Conservation (phyloP, 2,797 vertebrate species). For the Danio tinwini region DNA sequence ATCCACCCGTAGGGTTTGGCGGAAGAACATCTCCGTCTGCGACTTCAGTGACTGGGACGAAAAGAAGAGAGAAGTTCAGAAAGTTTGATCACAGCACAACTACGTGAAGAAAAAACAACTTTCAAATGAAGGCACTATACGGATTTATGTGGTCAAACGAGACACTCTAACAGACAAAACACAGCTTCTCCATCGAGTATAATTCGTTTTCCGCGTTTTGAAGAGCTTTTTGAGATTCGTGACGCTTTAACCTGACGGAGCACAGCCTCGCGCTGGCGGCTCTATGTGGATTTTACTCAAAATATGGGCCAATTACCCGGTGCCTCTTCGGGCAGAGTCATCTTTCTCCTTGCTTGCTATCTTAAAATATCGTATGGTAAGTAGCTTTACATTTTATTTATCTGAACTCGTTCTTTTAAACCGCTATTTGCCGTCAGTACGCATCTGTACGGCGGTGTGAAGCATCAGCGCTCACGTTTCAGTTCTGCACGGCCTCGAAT, state of each 20-base stretch:
- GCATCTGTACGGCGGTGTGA: constrained; percentile 59
- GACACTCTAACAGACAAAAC: constrained; percentile 9
- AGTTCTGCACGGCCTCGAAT: constrained; percentile 26
- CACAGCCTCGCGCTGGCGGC: constrained; percentile 76
- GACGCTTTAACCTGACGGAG: constrained; percentile 65
- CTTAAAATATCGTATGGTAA: constrained; percentile 73
- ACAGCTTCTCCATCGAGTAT: neutral
- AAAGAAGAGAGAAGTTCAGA: constrained; percentile 64
- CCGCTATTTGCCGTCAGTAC: neutral
- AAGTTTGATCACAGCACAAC: constrained; percentile 35
- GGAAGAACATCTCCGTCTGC: constrained; percentile 73
- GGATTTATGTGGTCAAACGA: constrained; percentile 47
- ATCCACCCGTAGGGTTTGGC: constrained; percentile 69
- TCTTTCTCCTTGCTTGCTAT: constrained; percentile 73
- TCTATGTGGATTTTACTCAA: constrained; percentile 85
- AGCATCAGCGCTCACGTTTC: constrained; percentile 63
- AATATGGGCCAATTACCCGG: constrained; percentile 80
- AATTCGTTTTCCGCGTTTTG: constrained; percentile 13
- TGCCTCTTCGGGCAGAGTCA: constrained; percentile 72
- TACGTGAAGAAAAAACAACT: neutral
- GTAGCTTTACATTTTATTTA: constrained; percentile 53
- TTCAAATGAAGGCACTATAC: constrained; percentile 18
- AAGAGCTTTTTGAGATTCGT: constrained; percentile 58
- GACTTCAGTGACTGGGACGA: constrained; percentile 60
- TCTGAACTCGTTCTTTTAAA: neutral